Percentiles rank a stretch among this genome's conserved stretches.
Conservation (phyloP, 1,140 invertebrate genomes). For the Drosophila aff. region DNA sequence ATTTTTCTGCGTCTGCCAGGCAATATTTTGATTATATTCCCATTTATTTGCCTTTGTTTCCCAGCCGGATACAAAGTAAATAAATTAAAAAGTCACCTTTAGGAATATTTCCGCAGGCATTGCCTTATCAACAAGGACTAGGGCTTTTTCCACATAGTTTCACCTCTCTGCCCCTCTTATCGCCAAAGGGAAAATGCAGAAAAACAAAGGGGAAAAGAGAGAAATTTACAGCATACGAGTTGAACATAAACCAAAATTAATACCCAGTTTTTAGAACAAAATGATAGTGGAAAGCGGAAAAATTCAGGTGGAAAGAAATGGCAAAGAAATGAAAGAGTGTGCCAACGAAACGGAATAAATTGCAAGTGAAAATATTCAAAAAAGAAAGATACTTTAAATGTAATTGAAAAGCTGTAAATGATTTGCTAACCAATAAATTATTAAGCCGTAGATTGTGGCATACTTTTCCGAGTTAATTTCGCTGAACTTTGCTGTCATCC, state of each 20-base stretch:
- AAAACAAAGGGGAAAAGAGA: constrained; percentile 28
- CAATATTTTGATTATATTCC: background rate
- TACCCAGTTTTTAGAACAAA: constrained; percentile 38
- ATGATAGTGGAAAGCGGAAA: constrained; percentile 1
- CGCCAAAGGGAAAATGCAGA: constrained; percentile 35
- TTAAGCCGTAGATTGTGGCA: background rate
- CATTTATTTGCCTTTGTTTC: constrained; percentile 6
- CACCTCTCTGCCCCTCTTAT: constrained; percentile 28
- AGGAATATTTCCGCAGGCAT: constrained; percentile 44
- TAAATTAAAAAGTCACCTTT: constrained; percentile 55
- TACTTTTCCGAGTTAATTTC: constrained; percentile 23
- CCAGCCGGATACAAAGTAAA: constrained; percentile 37
- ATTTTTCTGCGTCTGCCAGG: background rate
- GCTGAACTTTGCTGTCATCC: constrained; percentile 2
- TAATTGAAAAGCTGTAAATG: too few relatives aligned
- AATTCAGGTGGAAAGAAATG: background rate
- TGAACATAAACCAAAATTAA: constrained; percentile 78
- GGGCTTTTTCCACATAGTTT: constrained; percentile 2
- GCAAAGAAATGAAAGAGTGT: constrained; percentile 41
- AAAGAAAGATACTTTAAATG: background rate
- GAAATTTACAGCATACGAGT: constrained; percentile 68
- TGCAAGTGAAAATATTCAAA: background rate
- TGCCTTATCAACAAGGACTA: constrained; percentile 50
- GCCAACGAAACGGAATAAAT: background rate
- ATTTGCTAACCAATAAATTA: too few relatives aligned